Percentiles rank a stretch among this genome's conserved stretches.
phyloP scores from a whole-genome alignment of 1,140 invertebrate genomes.

The Musca vetustissima region DNA sequence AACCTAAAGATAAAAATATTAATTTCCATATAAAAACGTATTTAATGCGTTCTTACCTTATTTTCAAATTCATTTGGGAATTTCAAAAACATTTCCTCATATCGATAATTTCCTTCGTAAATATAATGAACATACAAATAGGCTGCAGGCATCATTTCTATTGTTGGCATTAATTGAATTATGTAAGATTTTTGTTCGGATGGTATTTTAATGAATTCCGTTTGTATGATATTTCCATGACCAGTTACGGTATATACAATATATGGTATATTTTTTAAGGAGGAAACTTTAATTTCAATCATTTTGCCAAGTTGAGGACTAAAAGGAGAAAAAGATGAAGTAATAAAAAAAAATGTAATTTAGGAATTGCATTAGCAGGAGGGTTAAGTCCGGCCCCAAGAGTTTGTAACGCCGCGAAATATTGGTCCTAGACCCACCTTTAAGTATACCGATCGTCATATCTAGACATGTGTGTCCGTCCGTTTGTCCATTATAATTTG shows the following conservation, averaged over 20 bases:
- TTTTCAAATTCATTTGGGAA: constrained; percentile 8
- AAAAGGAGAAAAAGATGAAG: neutral
- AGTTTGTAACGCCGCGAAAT: too few species aligned
- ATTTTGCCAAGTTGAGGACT: constrained; percentile 69
- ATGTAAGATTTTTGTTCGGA: constrained; percentile 36
- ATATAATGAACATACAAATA: constrained; percentile 46
- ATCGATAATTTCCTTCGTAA: neutral
- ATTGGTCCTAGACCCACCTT: too few species aligned
- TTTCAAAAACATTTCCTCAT: neutral
- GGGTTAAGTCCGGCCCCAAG: too few species aligned
- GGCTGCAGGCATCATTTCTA: constrained; percentile 77
- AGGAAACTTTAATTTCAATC: constrained; percentile 77
- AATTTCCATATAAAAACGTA: too few species aligned
- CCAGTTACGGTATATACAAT: constrained; percentile 83
- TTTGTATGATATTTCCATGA: constrained; percentile 78
- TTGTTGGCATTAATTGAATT: constrained; percentile 67
- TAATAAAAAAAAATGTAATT: too few species aligned
- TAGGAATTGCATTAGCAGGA: too few species aligned
- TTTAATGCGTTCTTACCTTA: too few species aligned
- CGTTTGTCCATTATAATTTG: too few species aligned
- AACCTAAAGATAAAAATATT: neutral
- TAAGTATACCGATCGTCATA: too few species aligned
- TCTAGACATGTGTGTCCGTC: too few species aligned
- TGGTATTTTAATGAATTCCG: constrained; percentile 62
- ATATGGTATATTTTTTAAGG: constrained; percentile 74